Conservation (phyloP, 2,797 vertebrate species). For the Clarias laeviceps region DNA sequence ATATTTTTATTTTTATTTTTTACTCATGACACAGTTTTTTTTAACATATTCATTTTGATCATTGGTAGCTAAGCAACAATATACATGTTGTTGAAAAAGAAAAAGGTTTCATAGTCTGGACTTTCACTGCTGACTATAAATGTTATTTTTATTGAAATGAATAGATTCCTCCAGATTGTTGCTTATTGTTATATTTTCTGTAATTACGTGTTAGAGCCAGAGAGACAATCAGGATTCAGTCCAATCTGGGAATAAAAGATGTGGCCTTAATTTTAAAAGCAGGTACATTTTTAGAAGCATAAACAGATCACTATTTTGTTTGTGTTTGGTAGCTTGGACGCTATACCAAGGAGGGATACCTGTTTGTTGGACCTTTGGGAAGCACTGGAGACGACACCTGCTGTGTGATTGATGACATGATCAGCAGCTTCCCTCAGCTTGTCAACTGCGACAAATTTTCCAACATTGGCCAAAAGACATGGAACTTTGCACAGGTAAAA, state of each 20-base stretch:
- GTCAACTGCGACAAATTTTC: slow-evolving; percentile 91
- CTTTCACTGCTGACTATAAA: background rate
- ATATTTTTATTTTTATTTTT: background rate
- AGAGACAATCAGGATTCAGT: background rate
- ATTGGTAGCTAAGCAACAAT: slow-evolving; percentile 32
- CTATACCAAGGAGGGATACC: slow-evolving; percentile 88
- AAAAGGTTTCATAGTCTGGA: slow-evolving; percentile 6
- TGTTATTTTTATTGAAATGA: background rate
- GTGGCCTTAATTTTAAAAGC: background rate
- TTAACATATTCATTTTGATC: slow-evolving; percentile 29
- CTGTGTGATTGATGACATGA: slow-evolving; percentile 88
- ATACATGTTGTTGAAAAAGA: slow-evolving; percentile 14
- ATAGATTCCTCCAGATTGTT: background rate
- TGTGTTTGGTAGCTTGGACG: slow-evolving; percentile 81
- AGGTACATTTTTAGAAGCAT: background rate
- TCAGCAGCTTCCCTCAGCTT: slow-evolving; percentile 85
- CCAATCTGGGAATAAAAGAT: background rate
- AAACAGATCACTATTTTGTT: background rate
- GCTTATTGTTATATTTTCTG: background rate
- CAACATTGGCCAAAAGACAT: slow-evolving; percentile 84
- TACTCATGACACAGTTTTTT: slow-evolving; percentile 38
- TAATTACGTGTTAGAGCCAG: background rate
- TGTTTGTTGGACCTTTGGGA: slow-evolving; percentile 89
- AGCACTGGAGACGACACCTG: slow-evolving; percentile 91
- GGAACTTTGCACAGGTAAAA: slow-evolving; percentile 92